Percentiles rank a stretch among this genome's conserved stretches.
These are phyloP conservation scores for Burhinus bistriatus DNA, from an alignment of 2,113 vertebrate species.

Conservation along the genomic window DNA sequence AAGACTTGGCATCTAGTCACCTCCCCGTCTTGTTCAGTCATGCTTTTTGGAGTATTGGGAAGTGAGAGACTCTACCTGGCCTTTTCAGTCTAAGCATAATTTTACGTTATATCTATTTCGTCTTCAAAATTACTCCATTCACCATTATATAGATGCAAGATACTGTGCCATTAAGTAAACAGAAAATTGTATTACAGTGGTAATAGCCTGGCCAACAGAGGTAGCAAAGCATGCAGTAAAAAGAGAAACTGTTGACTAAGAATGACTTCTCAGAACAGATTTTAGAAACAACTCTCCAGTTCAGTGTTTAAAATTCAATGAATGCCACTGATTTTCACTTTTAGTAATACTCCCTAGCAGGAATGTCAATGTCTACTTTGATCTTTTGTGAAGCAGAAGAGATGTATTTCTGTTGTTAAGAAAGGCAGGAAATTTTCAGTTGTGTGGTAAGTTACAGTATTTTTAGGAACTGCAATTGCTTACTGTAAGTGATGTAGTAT, in stretches of 20 bases:
- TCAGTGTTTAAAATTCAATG: not conserved
- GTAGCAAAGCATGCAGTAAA: not conserved
- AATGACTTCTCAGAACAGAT: not conserved
- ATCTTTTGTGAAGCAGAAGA: not conserved
- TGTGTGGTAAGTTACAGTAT: not conserved
- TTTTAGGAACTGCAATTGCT: not conserved
- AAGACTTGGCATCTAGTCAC: not conserved
- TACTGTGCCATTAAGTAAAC: not conserved
- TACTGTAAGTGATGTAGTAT: not conserved
- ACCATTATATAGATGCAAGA: not conserved
- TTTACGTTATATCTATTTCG: not conserved
- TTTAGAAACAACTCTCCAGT: not conserved
- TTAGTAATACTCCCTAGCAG: not conserved
- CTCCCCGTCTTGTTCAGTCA: not conserved
- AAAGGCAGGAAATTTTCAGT: not conserved
- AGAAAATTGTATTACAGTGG: slow-evolving; percentile 16
- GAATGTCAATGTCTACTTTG: not conserved
- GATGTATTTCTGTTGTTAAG: not conserved
- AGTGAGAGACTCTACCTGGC: not conserved
- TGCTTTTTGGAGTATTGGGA: not conserved
- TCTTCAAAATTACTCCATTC: not conserved
- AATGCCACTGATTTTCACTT: not conserved
- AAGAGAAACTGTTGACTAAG: not conserved
- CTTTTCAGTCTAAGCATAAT: not conserved
- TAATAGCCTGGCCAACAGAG: not conserved